Evolutionary conservation across 2,888 invertebrate genomes (phyloP), one percentile per base, ranked within the genome.

Genomic region (Corythucha ciliata): DNA sequence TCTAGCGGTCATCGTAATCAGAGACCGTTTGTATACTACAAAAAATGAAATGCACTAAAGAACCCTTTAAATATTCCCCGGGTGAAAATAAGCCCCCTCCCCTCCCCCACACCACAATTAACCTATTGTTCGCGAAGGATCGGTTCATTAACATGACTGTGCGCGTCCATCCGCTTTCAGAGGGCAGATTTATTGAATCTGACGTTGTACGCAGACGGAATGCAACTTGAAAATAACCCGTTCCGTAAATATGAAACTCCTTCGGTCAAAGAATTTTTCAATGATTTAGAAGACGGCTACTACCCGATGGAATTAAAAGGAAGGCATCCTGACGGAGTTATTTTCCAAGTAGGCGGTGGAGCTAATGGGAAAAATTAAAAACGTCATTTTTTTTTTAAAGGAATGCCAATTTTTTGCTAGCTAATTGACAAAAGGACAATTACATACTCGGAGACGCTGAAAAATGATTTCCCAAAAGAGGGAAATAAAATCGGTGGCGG

Each of bases 241-340:
- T 57, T 57, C 26, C 32, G 53, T 18, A 8, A 22, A 10, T 57
- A 56, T 29, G 49, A 56, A 16, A 29, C 39, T 10, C 27, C 47
- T 4, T 56, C 52, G 20, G 52, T 54, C 18, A 36, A 52, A 34
- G 52, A 48, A 33, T 57, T 56, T 44, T 57, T 57, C 27, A 16
- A n/a, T n/a, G 57, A 57, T 27, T 33, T 57, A 7, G 53, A 50
- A 48, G 57, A 57, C 41, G 57, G 57, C 12, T 57, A 55, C 42
- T 57, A 50, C 25, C 57, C 57, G 1, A 39, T 48, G 4, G 57
- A 57, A 41, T 33, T 57, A 16, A 52, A 55, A 40, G 49, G 37
- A n/a, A 36, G 32, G 3, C 44, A 57, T 42, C 57, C 57, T 1
- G 54, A 57, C 33, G 55, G 57, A 10, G 54, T 57, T 4, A 53